A percentile compares a stretch with the other conserved stretches of the same genome.
Conservation (phyloP, 2,113 vertebrate genomes). For the Ictidomys tridecemlineatus region DNA sequence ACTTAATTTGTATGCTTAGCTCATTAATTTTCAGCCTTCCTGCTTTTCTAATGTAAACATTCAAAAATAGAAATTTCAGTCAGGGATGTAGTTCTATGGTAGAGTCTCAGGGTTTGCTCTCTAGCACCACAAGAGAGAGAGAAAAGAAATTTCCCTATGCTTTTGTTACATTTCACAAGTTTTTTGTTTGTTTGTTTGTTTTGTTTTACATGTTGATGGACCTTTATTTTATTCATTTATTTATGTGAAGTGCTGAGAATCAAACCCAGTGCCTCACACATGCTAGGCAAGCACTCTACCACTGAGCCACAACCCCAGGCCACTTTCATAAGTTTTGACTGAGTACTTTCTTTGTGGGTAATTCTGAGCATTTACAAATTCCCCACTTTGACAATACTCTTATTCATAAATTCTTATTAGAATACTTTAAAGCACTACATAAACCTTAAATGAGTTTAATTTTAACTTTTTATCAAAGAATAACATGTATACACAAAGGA, state of each 20-base stretch:
- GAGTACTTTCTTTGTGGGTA: constrained; percentile 10
- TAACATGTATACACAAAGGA: background rate
- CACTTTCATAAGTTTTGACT: constrained; percentile 13
- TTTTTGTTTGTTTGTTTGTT: background rate
- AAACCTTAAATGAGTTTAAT: constrained; percentile 35
- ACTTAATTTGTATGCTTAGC: constrained; percentile 34
- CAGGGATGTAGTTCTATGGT: background rate
- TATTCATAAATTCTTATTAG: constrained; percentile 52
- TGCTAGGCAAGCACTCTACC: no score
- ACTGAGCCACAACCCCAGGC: no score
- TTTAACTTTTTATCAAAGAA: constrained; percentile 56
- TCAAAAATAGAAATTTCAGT: constrained; percentile 40
- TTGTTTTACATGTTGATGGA: no score
- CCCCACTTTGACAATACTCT: constrained; percentile 15
- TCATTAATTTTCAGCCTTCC: constrained; percentile 49
- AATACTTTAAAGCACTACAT: constrained; percentile 41
- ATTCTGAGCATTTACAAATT: constrained; percentile 52
- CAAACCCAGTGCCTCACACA: no score
- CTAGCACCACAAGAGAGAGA: no score
- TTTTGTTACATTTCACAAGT: constrained; percentile 33
- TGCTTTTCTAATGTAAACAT: constrained; percentile 38
- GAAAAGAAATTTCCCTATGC: background rate
- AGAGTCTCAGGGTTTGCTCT: background rate
- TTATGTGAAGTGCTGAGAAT: no score
- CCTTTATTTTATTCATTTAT: no score